Evolutionary conservation across 1,140 invertebrate species (phyloP).

Genomic region (Nasonia giraulti): DNA sequence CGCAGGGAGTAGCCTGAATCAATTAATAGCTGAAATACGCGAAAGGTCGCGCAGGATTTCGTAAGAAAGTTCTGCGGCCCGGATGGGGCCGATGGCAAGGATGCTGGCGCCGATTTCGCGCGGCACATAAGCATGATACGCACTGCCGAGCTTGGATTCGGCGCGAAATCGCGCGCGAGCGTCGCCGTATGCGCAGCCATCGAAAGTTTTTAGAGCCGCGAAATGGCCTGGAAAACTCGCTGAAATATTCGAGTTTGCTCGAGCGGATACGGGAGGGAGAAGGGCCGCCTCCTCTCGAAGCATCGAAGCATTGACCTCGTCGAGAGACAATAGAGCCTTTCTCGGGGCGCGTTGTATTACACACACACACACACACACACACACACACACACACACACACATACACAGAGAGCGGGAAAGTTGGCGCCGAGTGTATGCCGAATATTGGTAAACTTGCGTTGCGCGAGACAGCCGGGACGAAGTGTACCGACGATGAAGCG

Average conservation of each 20-base stretch:
- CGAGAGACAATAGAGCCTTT: constrained; percentile 32
- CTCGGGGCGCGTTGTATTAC: not conserved
- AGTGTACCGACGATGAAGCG: not conserved
- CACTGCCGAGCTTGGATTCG: not conserved
- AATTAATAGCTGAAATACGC: not conserved
- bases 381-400: too few species aligned
- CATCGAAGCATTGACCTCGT: constrained; percentile 14
- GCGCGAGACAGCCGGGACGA: not conserved
- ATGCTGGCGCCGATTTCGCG: not conserved
- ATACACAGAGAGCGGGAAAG: not conserved
- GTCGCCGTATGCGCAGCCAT: constrained; percentile 2
- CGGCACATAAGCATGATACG: not conserved
- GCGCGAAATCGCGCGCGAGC: not conserved
- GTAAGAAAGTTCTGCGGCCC: not conserved
- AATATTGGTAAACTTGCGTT: constrained; percentile 51
- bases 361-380: too few species aligned
- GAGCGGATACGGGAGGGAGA: not conserved
- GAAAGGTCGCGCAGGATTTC: not conserved
- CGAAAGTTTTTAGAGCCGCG: constrained; percentile 6
- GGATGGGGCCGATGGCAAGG: too few species aligned
- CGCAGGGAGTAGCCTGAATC: not conserved
- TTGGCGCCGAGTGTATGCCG: constrained; percentile 35
- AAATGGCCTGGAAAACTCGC: constrained; percentile 38
- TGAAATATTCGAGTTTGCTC: constrained; percentile 18
- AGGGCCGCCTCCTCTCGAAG: not conserved